Percentiles rank a stretch among this genome's conserved stretches.
Evolutionary conservation across 1,140 invertebrate species (phyloP).

Genomic region (Drosophila ercepeae): DNA sequence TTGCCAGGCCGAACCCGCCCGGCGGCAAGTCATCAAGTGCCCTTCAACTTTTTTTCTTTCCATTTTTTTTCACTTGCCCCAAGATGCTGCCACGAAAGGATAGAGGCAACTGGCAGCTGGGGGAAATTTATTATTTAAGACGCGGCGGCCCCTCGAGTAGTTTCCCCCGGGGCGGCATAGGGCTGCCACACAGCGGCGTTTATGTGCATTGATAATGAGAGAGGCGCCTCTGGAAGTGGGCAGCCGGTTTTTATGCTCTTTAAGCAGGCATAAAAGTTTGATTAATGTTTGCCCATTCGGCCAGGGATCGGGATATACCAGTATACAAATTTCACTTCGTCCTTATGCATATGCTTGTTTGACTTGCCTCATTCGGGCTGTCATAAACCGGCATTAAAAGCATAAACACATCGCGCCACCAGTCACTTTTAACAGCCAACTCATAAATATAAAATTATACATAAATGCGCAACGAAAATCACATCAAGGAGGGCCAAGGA

Average conservation of each 20-base stretch:
- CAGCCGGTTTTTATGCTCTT: conserved; percentile 54
- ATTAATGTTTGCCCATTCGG: conserved; percentile 64
- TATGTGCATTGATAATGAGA: conserved; percentile 72
- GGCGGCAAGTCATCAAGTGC: conserved; percentile 68
- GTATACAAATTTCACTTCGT: conserved; percentile 12
- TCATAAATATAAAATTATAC: conserved; percentile 82
- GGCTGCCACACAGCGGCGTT: conserved; percentile 32
- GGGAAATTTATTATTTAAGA: conserved; percentile 63
- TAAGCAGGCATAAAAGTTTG: conserved; percentile 68
- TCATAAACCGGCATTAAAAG: conserved; percentile 75
- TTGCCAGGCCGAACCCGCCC: conserved; percentile 13
- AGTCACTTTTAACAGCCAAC: conserved; percentile 69
- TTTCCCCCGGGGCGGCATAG: conserved; percentile 42
- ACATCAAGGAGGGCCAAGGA: conserved; percentile 38
- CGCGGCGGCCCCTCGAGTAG: conserved; percentile 37
- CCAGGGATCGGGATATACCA: conserved; percentile 5
- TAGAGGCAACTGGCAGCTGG: background rate
- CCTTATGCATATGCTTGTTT: conserved; percentile 40
- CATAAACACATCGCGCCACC: conserved; percentile 62
- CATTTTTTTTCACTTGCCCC: conserved; percentile 25
- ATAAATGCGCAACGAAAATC: conserved; percentile 78
- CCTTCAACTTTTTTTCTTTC: conserved; percentile 39
- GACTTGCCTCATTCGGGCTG: conserved; percentile 6
- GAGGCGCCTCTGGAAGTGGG: conserved; percentile 45
- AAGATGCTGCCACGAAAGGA: conserved; percentile 56